phyloP scores from a whole-genome alignment of 23 tunicate species.

The Oikopleura albicans region DNA sequence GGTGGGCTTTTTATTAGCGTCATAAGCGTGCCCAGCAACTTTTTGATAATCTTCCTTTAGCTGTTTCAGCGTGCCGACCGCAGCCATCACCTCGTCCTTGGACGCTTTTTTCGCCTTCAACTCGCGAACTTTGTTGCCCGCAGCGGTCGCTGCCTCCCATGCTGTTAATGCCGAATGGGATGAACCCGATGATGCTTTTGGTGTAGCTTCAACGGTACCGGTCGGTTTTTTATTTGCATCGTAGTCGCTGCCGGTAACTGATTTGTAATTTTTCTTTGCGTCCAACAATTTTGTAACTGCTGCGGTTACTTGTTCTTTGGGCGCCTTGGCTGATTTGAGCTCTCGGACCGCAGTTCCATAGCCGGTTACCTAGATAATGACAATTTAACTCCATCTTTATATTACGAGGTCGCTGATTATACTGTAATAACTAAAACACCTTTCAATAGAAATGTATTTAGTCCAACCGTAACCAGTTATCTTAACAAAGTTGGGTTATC shows the following conservation, averaged over 20 bases:
- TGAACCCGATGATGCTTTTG: neutral
- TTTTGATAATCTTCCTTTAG: slow-evolving; percentile 60
- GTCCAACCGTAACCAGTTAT: too few relatives aligned
- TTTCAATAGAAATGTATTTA: too few relatives aligned
- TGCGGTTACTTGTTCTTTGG: slow-evolving; percentile 20
- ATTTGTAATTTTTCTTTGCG: slow-evolving; percentile 23
- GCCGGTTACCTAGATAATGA: too few relatives aligned
- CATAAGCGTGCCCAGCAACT: slow-evolving; percentile 36
- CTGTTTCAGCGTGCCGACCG: slow-evolving; percentile 23
- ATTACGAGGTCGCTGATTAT: too few relatives aligned
- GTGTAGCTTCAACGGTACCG: neutral
- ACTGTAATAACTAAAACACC: too few relatives aligned
- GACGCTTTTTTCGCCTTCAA: slow-evolving; percentile 57
- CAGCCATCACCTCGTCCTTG: slow-evolving; percentile 43
- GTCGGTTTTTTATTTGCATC: slow-evolving; percentile 20
- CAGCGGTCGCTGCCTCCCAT: slow-evolving; percentile 4
- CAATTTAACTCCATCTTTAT: too few relatives aligned
- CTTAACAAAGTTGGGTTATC: too few relatives aligned
- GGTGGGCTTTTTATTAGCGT: slow-evolving; percentile 7
- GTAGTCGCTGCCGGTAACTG: slow-evolving; percentile 29
- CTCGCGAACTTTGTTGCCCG: slow-evolving; percentile 21
- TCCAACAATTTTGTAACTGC: neutral
- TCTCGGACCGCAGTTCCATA: slow-evolving; percentile 64
- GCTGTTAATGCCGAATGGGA: neutral
- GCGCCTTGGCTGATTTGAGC: slow-evolving; percentile 60